These are phyloP conservation scores for Hepsetus odoe DNA, from an alignment of 2,113 vertebrate genomes.

Conservation along the genomic window DNA sequence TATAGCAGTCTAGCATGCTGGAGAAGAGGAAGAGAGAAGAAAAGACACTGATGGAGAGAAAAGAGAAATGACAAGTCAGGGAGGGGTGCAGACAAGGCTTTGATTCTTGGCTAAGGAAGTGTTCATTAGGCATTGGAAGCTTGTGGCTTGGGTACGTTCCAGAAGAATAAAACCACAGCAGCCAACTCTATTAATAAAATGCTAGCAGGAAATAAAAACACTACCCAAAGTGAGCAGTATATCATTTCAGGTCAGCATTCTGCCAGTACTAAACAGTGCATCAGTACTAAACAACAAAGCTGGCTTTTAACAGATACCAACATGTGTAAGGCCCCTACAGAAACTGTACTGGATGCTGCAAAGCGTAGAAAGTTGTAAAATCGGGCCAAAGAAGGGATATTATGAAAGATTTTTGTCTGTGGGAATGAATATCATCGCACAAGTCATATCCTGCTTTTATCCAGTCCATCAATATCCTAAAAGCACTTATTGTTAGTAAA, in stretches of 20 bases:
- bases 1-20: slow-evolving; percentile 28
- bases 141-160: slow-evolving; percentile 22
- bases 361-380: background rate
- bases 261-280: background rate
- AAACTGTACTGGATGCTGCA: background rate
- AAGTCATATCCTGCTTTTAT: background rate
- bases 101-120: slow-evolving; percentile 43
- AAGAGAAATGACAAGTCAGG: slow-evolving; percentile 14
- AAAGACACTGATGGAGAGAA: slow-evolving; percentile 48
- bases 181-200: slow-evolving; percentile 32
- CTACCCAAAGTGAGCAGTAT: slow-evolving; percentile 8
- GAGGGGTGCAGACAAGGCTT: slow-evolving; percentile 33
- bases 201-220: slow-evolving; percentile 28
- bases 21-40: slow-evolving; percentile 37
- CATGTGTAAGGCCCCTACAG: background rate
- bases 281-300: background rate
- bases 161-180: slow-evolving; percentile 32
- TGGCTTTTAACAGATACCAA: background rate
- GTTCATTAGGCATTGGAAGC: slow-evolving; percentile 28
- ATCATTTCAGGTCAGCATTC: slow-evolving; percentile 22
- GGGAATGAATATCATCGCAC: background rate
- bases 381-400: background rate
- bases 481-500: background rate
- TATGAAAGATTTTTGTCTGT: background rate
- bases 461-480: background rate